Evolutionary conservation across 2,888 invertebrate genomes (phyloP), one percentile per base, ranked within the genome.

Genomic region (Sminthurides aquaticus): DNA sequence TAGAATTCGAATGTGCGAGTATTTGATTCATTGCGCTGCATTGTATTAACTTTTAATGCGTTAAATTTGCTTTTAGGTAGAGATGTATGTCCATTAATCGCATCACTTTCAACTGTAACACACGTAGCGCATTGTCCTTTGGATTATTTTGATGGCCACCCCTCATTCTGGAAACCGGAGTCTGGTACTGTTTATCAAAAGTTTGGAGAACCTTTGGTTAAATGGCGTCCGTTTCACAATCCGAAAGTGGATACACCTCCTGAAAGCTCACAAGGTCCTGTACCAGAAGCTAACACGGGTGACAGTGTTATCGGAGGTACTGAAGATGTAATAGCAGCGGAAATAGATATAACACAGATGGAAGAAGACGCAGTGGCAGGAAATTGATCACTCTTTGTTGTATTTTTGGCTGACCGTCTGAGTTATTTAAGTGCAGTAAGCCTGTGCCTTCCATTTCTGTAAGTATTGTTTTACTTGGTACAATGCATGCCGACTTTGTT

Each of bases 131-230:
- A 61, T 29, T 52, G 52, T n/a, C 61, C 61, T 3, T n/a, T 52
- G n/a, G 61, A 61, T 29, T 61, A 61, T 27, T 61, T 61, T 54
- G 61, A 61, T 28, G 61, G 61, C 3, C 61, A 61, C 22, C 61
- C 27, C 11, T 61, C 61, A 2, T 61, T 24, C 24, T 61, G 61
- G 61, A 52, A 61, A 18, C 61, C 61, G 11, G n/a, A 18, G 1
- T 29, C 61, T 27, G 61, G 61, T 1, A 54, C 28, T n/a, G 54
- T 61, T 5, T 61, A 61, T 29, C 52, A 52, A 20, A 1, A 28
- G 24, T 28, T 61, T 18, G 61, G 61, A 3, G 61, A 61, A 22
- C 61, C 61, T 5, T 20, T 61, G 1, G 61, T 61, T 8, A 52
- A 61, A 54, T 61, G 52, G 52, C n/a, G n/a, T 20, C 52, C 57